phyloP scores from a whole-genome alignment of 2,113 vertebrate species.

The Microtus pennsylvanicus region DNA sequence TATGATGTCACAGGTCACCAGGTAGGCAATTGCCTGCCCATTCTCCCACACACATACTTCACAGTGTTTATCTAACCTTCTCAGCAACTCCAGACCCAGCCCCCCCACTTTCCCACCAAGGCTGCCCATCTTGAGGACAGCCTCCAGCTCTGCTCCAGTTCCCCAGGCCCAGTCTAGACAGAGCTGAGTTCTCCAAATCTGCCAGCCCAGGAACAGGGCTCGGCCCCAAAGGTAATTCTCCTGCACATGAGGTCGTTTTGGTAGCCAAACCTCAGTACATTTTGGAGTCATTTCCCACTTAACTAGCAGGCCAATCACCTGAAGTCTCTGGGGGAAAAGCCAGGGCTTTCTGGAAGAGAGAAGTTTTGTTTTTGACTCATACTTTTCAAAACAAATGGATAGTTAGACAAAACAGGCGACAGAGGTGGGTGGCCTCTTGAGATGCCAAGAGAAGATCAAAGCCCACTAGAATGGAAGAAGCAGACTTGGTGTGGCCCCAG shows the following conservation, averaged over 20 bases:
- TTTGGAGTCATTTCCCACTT: slow-evolving; percentile 5
- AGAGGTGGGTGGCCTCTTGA: slow-evolving; percentile 76
- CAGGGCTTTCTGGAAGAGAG: slow-evolving; percentile 26
- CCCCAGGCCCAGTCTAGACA: not conserved
- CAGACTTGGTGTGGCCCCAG: not conserved
- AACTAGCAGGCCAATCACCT: slow-evolving; percentile 65
- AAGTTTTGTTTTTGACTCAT: slow-evolving; percentile 50
- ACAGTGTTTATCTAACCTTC: not conserved
- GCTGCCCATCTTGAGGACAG: not conserved
- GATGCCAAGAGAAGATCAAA: slow-evolving; percentile 73
- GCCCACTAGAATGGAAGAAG: slow-evolving; percentile 45
- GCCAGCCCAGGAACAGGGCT: not conserved
- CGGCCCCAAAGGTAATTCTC: slow-evolving; percentile 32
- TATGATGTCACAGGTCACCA: not conserved
- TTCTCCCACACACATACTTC: too few relatives aligned
- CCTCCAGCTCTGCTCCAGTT: not conserved
- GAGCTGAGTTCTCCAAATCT: not conserved
- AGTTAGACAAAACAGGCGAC: slow-evolving; percentile 71
- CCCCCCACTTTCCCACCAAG: too few relatives aligned
- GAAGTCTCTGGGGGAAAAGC: slow-evolving; percentile 13
- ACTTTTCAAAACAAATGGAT: slow-evolving; percentile 21
- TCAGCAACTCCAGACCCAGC: not conserved
- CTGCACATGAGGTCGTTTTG: slow-evolving; percentile 49
- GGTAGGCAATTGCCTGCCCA: not conserved
- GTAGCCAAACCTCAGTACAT: slow-evolving; percentile 10